phyloP scores from a whole-genome alignment of 2,113 vertebrate genomes.

The Tricholaema leucomelas region DNA sequence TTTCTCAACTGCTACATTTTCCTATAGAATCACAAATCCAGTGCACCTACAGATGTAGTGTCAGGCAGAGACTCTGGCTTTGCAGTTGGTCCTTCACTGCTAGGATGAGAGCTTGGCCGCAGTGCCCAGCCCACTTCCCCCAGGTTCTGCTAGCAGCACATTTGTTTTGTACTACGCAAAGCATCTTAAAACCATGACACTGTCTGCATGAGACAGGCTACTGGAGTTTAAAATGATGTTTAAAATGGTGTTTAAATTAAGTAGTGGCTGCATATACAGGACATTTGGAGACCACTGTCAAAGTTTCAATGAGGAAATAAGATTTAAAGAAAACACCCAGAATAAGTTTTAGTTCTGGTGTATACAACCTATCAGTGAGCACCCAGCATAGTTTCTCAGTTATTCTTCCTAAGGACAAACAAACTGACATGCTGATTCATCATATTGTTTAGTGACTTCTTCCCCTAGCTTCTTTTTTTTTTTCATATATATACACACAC shows the following conservation, averaged over 20 bases:
- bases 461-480: not conserved
- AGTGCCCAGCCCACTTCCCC: not conserved
- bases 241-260: not conserved
- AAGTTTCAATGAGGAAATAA: not conserved
- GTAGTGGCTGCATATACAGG: not conserved
- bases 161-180: not conserved
- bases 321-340: not conserved
- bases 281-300: not conserved
- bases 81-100: not conserved
- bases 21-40: not conserved
- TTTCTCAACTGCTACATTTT: not conserved
- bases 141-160: not conserved
- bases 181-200: not conserved
- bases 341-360: not conserved
- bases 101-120: not conserved
- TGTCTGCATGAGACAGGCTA: not conserved
- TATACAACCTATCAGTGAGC: not conserved
- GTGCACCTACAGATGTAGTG: not conserved
- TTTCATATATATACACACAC: not conserved
- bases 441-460: not conserved
- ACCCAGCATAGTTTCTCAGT: not conserved
- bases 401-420: conserved; percentile 6
- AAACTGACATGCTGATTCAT: not conserved
- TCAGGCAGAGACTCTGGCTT: not conserved
- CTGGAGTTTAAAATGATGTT: not conserved